Evolutionary conservation across 2,888 invertebrate species (phyloP).

Genomic region (Amphipoea lucens): DNA sequence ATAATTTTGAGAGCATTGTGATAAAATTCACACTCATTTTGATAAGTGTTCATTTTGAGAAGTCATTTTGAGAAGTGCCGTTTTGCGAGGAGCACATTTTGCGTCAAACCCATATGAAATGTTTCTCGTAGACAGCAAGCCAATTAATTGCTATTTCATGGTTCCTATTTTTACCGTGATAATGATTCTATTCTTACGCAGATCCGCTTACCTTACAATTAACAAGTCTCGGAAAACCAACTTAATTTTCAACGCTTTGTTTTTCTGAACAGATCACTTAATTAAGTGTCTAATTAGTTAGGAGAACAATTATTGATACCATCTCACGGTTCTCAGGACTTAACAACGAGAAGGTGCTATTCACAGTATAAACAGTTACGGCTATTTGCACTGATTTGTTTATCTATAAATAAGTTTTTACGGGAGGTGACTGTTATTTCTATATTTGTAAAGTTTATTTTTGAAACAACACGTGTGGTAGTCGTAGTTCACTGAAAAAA

Average conservation of each 20-base stretch:
- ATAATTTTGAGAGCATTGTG: neutral
- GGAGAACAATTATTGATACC: slow-evolving; percentile 10
- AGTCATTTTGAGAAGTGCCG: too few species aligned
- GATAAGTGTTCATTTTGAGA: too few species aligned
- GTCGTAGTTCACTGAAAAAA: neutral
- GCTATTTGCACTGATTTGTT: slow-evolving; percentile 10
- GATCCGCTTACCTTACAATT: slow-evolving; percentile 23
- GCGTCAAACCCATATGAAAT: neutral
- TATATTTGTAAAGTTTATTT: neutral
- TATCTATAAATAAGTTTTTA: slow-evolving; percentile 6
- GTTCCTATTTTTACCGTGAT: slow-evolving; percentile 12
- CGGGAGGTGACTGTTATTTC: neutral
- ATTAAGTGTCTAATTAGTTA: slow-evolving; percentile 29
- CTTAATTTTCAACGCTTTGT: slow-evolving; percentile 41
- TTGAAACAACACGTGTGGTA: neutral
- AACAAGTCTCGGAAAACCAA: slow-evolving; percentile 16
- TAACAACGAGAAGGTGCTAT: slow-evolving; percentile 11
- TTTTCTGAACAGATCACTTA: slow-evolving; percentile 35
- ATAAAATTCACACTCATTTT: too few species aligned
- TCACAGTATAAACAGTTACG: neutral
- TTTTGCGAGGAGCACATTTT: too few species aligned
- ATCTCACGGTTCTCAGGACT: slow-evolving; percentile 26
- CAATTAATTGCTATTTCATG: slow-evolving; percentile 21
- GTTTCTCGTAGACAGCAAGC: too few species aligned
- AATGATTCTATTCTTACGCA: slow-evolving; percentile 6